These are phyloP conservation scores for Oryctes rhinoceros DNA, from an alignment of 1,140 invertebrate genomes.

Conservation along the genomic window DNA sequence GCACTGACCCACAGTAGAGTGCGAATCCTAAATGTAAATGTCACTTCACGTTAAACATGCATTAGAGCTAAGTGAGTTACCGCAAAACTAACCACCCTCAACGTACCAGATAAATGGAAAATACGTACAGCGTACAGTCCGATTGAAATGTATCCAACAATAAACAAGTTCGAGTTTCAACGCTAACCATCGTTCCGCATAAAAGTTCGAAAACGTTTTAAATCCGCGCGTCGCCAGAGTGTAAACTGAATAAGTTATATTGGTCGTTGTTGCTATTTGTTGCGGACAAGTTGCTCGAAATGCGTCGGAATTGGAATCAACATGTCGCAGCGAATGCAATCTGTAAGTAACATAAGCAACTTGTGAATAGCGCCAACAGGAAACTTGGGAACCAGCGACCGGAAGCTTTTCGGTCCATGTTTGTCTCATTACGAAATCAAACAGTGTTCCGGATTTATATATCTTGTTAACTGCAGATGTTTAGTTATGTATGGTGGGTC, in stretches of 20 bases:
- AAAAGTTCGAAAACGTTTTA: conserved; percentile 30
- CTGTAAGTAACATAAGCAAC: conserved; percentile 41
- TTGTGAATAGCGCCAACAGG: conserved; percentile 48
- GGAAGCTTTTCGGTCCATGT: conserved; percentile 50
- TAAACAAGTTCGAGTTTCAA: neutral
- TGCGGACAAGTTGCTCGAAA: conserved; percentile 41
- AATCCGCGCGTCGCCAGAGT: neutral
- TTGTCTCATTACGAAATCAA: conserved; percentile 55
- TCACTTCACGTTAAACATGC: neutral
- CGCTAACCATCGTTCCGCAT: neutral
- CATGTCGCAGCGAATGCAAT: conserved; percentile 40
- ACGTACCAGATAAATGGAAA: neutral
- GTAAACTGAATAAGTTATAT: conserved; percentile 13
- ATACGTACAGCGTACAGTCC: neutral
- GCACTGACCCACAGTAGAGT: neutral
- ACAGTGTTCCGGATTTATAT: conserved; percentile 52
- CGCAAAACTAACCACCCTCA: neutral
- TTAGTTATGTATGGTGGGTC: conserved; percentile 39
- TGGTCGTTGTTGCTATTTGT: conserved; percentile 15
- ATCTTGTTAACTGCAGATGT: conserved; percentile 46
- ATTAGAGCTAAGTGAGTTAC: neutral
- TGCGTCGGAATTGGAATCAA: conserved; percentile 49
- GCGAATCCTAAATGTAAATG: neutral
- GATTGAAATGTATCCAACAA: neutral
- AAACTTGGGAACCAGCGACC: conserved; percentile 47